A percentile compares a stretch with the other conserved stretches of the same genome.
phyloP scores from a whole-genome alignment of 2,888 invertebrate species.

The Lochmaea crataegi region DNA sequence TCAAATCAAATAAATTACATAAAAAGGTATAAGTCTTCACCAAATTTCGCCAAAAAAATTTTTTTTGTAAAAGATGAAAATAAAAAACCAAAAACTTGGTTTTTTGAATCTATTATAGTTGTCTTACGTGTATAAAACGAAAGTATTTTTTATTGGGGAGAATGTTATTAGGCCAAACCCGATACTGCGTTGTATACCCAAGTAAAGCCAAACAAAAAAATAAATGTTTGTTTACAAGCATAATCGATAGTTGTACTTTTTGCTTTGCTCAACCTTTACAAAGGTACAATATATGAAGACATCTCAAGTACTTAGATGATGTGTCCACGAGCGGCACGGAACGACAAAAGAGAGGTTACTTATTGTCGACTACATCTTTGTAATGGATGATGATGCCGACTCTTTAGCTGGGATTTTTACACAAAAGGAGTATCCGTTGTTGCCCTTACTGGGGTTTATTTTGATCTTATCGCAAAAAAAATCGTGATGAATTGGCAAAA shows the following conservation, averaged over 20 bases:
- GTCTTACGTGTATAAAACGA: background rate
- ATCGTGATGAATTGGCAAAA: background rate
- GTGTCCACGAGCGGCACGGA: constrained; percentile 11
- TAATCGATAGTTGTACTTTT: background rate
- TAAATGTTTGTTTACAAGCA: background rate
- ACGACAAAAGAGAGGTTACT: constrained; percentile 12
- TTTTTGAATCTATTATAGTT: too few relatives aligned
- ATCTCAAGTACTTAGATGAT: constrained; percentile 29
- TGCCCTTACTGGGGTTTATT: background rate
- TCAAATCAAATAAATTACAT: too few relatives aligned
- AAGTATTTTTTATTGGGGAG: background rate
- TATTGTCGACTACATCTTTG: constrained; percentile 12
- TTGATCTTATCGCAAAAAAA: background rate
- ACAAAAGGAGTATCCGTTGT: constrained; percentile 1
- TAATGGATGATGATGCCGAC: constrained; percentile 10
- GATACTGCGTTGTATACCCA: background rate
- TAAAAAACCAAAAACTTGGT: too few relatives aligned
- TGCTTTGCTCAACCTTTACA: background rate
- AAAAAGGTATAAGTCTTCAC: too few relatives aligned
- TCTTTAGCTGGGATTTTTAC: background rate
- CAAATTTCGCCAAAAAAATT: too few relatives aligned
- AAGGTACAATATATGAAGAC: constrained; percentile 28
- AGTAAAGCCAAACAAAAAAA: background rate
- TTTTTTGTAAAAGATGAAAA: too few relatives aligned
- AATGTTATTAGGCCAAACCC: background rate